Base-by-base conservation (phyloP, 2,797 vertebrate species). In the Etheostoma nigrum region DNA sequence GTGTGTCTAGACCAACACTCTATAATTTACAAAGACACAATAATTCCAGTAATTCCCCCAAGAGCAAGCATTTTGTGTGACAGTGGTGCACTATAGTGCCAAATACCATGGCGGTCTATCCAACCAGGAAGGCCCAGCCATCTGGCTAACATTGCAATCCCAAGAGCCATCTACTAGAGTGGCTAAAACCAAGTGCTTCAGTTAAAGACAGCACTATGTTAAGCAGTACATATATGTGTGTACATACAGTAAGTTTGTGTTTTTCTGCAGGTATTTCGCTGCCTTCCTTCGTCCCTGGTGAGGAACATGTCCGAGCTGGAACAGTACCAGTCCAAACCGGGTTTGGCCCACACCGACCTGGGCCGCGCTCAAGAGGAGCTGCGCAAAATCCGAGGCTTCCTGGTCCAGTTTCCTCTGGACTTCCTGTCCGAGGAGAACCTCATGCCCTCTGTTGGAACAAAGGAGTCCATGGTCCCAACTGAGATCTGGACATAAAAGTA, bases 351-450 rank as follows among this genome's bases (percentile, higher is more conserved):
- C 27, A 95, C 95, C 12, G 97, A 99, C 74, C 91, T 92, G 2
- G 45, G 1, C 0, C 96, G 94, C 62, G 98, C 97, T 59, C 92
- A 95, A 42, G 98, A 99, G 81, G 97, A 98, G 83, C 85, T 99
- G 45, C 97, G 95, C 81, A 98, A 97, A 92, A 99, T 99, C 76
- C 95, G 95, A 48, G 98, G 98, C 2, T 99, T 99, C 94, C 92
- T 99, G 84, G 97, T 99, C 18, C 98, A 99, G 83, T 98, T 99
- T 85, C 97, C 98, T 23, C 95, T 99, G 74, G 96, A 97, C 73
- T 99, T 99, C 90, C 93, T 99, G 86, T 95, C 97, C 25, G 97
- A 97, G 86, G 95, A 99, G 67, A 96, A 95, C 91, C 95, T 99
- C 70, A 96, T 99, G 92, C 98, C 98, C 27, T 97, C 98, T 0